A percentile compares a stretch with the other conserved stretches of the same genome.
phyloP scores from a whole-genome alignment of 2,113 vertebrate species.

The Phylloscopus trochilus region DNA sequence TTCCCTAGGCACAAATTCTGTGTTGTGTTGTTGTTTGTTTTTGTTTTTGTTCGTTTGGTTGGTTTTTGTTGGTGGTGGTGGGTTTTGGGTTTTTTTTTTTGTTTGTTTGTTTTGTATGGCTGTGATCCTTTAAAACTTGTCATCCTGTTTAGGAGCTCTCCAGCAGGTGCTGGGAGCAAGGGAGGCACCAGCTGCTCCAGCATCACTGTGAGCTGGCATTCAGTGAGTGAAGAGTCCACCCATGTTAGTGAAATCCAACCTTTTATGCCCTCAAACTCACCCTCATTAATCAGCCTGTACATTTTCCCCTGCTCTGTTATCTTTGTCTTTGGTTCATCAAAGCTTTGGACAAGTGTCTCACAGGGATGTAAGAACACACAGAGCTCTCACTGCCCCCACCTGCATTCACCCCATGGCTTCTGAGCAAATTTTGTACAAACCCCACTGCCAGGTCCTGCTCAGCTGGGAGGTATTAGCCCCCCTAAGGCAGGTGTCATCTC shows the following conservation, averaged over 20 bases:
- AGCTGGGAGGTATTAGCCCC: neutral
- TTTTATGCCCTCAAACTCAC: neutral
- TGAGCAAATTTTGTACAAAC: neutral
- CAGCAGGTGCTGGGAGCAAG: neutral
- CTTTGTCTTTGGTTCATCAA: neutral
- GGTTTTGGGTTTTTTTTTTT: too few species aligned
- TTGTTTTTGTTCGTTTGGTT: too few species aligned
- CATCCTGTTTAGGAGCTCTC: neutral
- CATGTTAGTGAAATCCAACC: neutral
- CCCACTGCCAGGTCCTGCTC: neutral
- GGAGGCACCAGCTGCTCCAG: neutral
- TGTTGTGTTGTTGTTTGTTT: too few species aligned
- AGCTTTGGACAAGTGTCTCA: neutral
- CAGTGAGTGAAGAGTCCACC: neutral
- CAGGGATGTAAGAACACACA: neutral
- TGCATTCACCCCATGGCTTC: fast-evolving
- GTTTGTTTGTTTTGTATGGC: neutral
- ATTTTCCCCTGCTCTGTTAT: neutral
- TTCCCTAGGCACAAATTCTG: neutral
- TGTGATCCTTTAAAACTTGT: neutral
- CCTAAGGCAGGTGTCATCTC: neutral
- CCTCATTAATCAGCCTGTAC: neutral
- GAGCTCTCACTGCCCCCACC: neutral
- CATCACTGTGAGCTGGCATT: neutral
- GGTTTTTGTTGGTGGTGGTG: too few species aligned